phyloP scores from a whole-genome alignment of 2,113 vertebrate species.

The Sylvia atricapilla region DNA sequence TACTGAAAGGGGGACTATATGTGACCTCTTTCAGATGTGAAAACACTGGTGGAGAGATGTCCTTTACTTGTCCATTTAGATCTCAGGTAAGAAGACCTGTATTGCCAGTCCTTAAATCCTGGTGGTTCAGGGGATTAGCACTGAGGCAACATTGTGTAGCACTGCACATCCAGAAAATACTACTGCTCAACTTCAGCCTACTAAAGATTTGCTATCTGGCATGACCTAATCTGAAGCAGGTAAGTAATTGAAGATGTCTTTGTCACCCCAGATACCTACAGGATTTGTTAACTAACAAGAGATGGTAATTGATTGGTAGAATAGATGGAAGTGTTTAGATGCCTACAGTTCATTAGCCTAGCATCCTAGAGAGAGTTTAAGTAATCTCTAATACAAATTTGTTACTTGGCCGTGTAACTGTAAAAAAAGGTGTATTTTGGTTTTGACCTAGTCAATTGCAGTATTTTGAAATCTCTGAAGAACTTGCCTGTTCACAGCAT shows the following conservation, averaged over 20 bases:
- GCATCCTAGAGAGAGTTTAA: not conserved
- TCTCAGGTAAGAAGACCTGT: constrained; percentile 80
- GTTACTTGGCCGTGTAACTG: not conserved
- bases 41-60: constrained; percentile 82
- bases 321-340: not conserved
- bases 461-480: not conserved
- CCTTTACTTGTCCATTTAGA: constrained; percentile 82
- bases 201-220: not conserved
- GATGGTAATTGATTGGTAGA: not conserved
- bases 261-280: not conserved
- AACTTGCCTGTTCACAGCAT: not conserved
- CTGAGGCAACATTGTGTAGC: not conserved
- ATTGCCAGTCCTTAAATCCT: not conserved
- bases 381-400: not conserved
- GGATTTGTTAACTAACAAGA: not conserved
- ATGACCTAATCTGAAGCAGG: not conserved
- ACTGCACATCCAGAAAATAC: not conserved
- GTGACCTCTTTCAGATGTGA: constrained; percentile 77
- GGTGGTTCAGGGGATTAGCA: not conserved
- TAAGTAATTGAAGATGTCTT: not conserved
- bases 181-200: not conserved
- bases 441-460: not conserved
- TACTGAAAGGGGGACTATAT: not conserved
- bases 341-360: not conserved
- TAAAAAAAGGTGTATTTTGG: not conserved